A percentile compares a stretch with the other conserved stretches of the same genome.
phyloP scores from a whole-genome alignment of 2,888 invertebrate genomes.

The Drosophila meridiana region DNA sequence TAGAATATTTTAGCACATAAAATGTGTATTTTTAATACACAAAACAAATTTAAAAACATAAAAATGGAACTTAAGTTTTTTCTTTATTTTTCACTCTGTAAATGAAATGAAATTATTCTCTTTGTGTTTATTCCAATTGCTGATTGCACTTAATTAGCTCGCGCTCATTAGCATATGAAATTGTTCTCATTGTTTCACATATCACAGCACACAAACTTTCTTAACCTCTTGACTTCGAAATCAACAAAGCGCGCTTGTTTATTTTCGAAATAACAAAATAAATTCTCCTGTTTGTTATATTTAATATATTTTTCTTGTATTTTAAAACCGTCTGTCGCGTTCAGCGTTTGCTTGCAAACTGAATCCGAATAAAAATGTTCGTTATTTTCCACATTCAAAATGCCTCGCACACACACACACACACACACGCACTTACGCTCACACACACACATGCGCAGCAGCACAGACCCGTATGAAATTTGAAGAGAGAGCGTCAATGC shows the following conservation, averaged over 20 bases:
- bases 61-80: background rate
- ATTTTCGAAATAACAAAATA: slow-evolving; percentile 51
- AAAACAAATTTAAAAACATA: background rate
- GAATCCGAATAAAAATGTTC: slow-evolving; percentile 63
- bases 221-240: slow-evolving; percentile 66
- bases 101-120: slow-evolving; percentile 21
- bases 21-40: background rate
- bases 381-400: slow-evolving; percentile 51
- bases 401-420: slow-evolving; percentile 11
- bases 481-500: slow-evolving; percentile 48
- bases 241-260: slow-evolving; percentile 35
- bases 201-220: slow-evolving; percentile 51
- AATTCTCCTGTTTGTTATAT: slow-evolving; percentile 22
- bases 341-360: slow-evolving; percentile 78
- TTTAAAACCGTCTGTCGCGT: slow-evolving; percentile 64
- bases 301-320: slow-evolving; percentile 1
- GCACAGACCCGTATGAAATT: slow-evolving; percentile 6
- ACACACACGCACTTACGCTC: background rate
- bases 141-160: slow-evolving; percentile 37
- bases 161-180: slow-evolving; percentile 4
- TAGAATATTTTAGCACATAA: background rate
- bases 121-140: slow-evolving; percentile 16
- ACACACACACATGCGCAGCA: slow-evolving; percentile 26
- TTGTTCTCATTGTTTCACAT: slow-evolving; percentile 12
- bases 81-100: slow-evolving; percentile 25